Conservation (phyloP, 2,113 vertebrate species). For the Epinephelus lanceolatus region DNA sequence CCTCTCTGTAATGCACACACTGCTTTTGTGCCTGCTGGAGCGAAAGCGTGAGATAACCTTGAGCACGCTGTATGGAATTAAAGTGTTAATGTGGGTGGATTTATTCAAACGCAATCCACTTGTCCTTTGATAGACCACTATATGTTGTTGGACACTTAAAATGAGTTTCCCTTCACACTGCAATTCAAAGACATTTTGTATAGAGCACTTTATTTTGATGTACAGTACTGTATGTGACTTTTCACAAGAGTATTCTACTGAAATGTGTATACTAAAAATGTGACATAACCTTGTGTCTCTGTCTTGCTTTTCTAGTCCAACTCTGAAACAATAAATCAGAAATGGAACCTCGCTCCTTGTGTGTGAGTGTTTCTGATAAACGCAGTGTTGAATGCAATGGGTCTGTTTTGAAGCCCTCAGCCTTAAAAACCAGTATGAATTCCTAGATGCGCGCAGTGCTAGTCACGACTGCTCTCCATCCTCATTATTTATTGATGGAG, state of each 20-base stretch:
- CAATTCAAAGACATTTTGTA: constrained; percentile 11
- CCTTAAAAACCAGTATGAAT: constrained; percentile 6
- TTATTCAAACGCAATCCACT: constrained; percentile 50
- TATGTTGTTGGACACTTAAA: constrained; percentile 26
- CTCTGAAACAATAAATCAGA: constrained; percentile 36
- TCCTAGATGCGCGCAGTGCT: constrained; percentile 49
- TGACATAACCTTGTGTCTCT: neutral
- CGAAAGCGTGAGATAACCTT: constrained; percentile 48
- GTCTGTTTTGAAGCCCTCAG: constrained; percentile 32
- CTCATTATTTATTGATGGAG: constrained; percentile 79
- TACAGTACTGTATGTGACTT: constrained; percentile 11
- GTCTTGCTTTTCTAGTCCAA: neutral
- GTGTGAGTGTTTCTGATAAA: neutral
- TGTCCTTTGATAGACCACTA: constrained; percentile 29
- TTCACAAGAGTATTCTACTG: neutral
- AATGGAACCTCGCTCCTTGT: neutral
- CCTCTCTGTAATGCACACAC: constrained; percentile 14
- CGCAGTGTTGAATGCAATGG: neutral
- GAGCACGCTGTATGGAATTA: constrained; percentile 53
- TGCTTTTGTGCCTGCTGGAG: constrained; percentile 2
- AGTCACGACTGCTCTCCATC: constrained; percentile 77
- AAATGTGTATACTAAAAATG: neutral
- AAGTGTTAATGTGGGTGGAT: constrained; percentile 58
- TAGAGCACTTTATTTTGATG: neutral
- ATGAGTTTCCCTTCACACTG: constrained; percentile 32